phyloP scores from a whole-genome alignment of 2,888 invertebrate species.

The Harmothoe impar region DNA sequence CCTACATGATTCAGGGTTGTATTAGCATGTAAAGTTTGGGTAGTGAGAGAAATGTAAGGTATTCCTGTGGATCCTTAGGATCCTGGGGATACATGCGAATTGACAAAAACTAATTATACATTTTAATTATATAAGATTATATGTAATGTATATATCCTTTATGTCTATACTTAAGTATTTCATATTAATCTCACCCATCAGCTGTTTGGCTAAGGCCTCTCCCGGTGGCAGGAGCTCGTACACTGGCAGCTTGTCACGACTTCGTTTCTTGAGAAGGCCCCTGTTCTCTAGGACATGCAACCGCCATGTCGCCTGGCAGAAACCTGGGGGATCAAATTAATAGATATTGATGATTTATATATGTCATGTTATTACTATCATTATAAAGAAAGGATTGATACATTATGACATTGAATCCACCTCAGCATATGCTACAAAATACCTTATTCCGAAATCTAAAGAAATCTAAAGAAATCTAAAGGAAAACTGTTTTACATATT shows the following conservation, averaged over 20 bases:
- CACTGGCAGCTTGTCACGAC: slow-evolving; percentile 71
- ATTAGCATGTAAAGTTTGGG: neutral
- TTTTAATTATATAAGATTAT: no score
- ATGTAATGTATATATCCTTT: no score
- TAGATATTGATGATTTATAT: neutral
- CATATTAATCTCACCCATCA: slow-evolving; percentile 19
- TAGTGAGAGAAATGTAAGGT: neutral
- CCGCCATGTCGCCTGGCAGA: slow-evolving; percentile 75
- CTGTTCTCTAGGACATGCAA: slow-evolving; percentile 73
- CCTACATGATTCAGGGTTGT: no score
- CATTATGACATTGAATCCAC: neutral
- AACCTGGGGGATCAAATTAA: slow-evolving; percentile 69
- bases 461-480: no score
- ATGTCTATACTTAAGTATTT: no score
- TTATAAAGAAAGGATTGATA: neutral
- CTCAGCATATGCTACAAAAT: no score
- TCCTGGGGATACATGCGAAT: neutral
- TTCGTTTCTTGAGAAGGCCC: slow-evolving; percentile 71
- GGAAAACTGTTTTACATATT: no score
- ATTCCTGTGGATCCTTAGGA: neutral
- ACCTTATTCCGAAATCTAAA: no score
- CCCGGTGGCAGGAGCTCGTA: slow-evolving; percentile 72
- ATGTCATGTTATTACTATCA: neutral
- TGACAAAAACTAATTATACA: no score
- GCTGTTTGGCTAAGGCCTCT: neutral